phyloP scores from a whole-genome alignment of 1,140 invertebrate species.

The Orchesella cincta region DNA sequence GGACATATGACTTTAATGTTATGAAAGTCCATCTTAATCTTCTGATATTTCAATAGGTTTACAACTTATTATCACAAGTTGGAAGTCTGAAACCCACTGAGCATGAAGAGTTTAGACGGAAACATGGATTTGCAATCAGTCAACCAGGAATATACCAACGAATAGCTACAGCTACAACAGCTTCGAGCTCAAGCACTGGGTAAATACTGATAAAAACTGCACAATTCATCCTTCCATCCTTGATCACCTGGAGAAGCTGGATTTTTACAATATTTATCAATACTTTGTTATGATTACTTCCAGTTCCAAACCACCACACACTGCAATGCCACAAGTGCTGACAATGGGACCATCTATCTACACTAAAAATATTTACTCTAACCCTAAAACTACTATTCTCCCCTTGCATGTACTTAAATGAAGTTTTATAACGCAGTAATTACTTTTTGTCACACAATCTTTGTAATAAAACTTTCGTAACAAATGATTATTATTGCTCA shows the following conservation, averaged over 20 bases:
- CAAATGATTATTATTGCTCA: not conserved
- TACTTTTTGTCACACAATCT: not conserved
- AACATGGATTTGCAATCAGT: conserved; percentile 41
- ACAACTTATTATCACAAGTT: conserved; percentile 43
- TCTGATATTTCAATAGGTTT: conserved; percentile 34
- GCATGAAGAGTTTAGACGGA: conserved; percentile 41
- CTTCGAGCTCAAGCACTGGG: too few relatives aligned
- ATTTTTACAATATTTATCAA: too few relatives aligned
- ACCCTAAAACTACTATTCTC: not conserved
- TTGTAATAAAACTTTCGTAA: not conserved
- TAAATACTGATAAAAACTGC: too few relatives aligned
- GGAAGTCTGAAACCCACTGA: conserved; percentile 47
- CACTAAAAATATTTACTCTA: not conserved
- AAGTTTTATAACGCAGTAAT: not conserved
- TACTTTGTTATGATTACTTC: not conserved
- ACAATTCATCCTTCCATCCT: too few relatives aligned
- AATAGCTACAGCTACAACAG: not conserved
- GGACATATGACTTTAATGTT: not conserved
- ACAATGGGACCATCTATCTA: not conserved
- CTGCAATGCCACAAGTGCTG: not conserved
- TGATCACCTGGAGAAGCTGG: too few relatives aligned
- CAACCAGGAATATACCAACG: not conserved
- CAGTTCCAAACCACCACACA: not conserved
- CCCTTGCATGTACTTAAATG: not conserved
- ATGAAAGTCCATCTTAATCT: not conserved